Conservation (phyloP, 2,888 invertebrate species). For the Nymphalis polychloros region DNA sequence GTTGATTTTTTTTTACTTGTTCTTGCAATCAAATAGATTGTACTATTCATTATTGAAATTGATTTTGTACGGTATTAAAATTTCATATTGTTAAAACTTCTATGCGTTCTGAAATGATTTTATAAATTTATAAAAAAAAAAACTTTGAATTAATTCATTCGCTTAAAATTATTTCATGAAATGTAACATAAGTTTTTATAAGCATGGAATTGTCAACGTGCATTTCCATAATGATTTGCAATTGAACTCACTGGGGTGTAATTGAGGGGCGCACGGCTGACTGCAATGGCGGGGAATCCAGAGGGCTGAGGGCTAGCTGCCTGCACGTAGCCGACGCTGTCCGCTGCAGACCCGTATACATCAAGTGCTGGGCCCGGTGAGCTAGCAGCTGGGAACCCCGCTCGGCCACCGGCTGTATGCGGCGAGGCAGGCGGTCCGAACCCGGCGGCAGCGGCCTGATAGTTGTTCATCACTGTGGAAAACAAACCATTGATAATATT, state of each 20-base stretch:
- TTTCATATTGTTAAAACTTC: background rate
- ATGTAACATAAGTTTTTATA: background rate
- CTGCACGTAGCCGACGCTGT: conserved; percentile 96
- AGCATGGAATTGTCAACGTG: background rate
- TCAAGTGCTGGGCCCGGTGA: conserved; percentile 96
- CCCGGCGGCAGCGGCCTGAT: conserved; percentile 91
- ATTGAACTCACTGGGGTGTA: conserved; percentile 92
- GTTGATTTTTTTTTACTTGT: conserved; percentile 10
- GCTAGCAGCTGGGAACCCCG: conserved; percentile 94
- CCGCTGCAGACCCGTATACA: conserved; percentile 94
- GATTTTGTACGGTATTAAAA: background rate
- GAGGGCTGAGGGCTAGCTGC: conserved; percentile 98
- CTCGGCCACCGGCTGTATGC: conserved; percentile 86
- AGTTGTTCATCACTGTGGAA: conserved; percentile 94
- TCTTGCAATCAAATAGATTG: conserved; percentile 4
- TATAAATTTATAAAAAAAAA: background rate
- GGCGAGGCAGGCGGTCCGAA: conserved; percentile 92
- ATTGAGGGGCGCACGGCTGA: conserved; percentile 95
- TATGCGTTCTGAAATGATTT: background rate
- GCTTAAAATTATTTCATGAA: background rate
- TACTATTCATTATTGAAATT: background rate
- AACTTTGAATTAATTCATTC: background rate
- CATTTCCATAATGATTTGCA: background rate
- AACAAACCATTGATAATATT: conserved; percentile 1
- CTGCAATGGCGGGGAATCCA: conserved; percentile 96